Conservation (phyloP, 2,888 invertebrate genomes). For the Augiades crinisus region DNA sequence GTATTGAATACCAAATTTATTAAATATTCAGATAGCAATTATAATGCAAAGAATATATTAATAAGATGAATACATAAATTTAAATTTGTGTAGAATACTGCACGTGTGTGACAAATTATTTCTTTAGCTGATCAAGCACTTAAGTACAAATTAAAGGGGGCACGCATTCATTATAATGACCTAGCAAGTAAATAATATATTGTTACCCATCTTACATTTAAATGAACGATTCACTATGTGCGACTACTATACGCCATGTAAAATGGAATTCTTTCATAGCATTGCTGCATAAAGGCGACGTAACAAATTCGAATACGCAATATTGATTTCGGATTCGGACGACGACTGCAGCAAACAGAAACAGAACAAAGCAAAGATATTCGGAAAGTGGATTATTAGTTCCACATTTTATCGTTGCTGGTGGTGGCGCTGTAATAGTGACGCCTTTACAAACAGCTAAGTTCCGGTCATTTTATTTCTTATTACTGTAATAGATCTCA, state of each 20-base stretch:
- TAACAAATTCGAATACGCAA: conserved; percentile 74
- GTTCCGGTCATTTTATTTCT: conserved; percentile 18
- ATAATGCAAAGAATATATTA: too few species aligned
- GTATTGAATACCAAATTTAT: too few species aligned
- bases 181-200: conserved; percentile 69
- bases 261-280: conserved; percentile 78
- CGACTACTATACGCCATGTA: conserved; percentile 81
- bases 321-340: conserved; percentile 68
- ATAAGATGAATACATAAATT: conserved; percentile 32
- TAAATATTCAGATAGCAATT: too few species aligned
- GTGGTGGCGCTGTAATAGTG: conserved; percentile 45
- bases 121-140: conserved; percentile 66
- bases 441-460: conserved; percentile 17
- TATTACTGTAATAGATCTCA: not conserved
- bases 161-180: conserved; percentile 68
- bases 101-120: conserved; percentile 58
- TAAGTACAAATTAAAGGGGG: conserved; percentile 54
- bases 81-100: conserved; percentile 53
- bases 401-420: conserved; percentile 42
- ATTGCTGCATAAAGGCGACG: conserved; percentile 77
- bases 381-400: conserved; percentile 56
- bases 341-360: conserved; percentile 67
- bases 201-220: conserved; percentile 82
- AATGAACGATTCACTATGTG: conserved; percentile 80
- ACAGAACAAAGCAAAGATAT: conserved; percentile 49